Evolutionary conservation across 2,888 invertebrate genomes (phyloP), one percentile per base, ranked within the genome.

Genomic region (Clepsis dumicolana): DNA sequence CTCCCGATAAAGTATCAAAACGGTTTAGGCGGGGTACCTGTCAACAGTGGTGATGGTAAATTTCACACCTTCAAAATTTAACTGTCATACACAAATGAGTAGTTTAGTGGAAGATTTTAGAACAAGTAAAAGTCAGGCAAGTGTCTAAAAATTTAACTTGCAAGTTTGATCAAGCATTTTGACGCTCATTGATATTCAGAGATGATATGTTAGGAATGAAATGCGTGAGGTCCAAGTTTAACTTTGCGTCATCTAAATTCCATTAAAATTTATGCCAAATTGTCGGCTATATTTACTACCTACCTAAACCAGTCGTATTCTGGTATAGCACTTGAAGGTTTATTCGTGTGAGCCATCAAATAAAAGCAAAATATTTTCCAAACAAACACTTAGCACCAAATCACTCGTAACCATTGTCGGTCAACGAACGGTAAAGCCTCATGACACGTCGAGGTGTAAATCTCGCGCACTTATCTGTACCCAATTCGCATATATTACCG

Each of bases 381-480:
- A 72, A 68, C 68, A 70, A 67, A 70, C 54, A 66, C 65, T 56
- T 65, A 56, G 65, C 48, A 57, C 71, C 75, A 71, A 78, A 79
- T 79, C 79, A 78, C 77, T 72, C 73, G 73, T 63, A 72, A 72
- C 74, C 76, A 76, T 76, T 76, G 72, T 74, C 81, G 84, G 86
- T 82, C 84, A 84, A 79, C 76, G 82, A 87, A 89, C 90, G 85
- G 88, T 86, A 85, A 80, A 81, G 75, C 79, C 74, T 80, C 76
- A 83, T 85, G 84, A 82, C 86, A 80, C 80, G 80, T 74, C 77
- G 79, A 83, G 85, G 87, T 90, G 90, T 91, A 92, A 91, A 91
- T 91, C 89, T 89, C 84, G 75, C 80, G 78, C 81, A 82, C 86
- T 91, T 91, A 90, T 90, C 91, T 88, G 86, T 86, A 80, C 81